phyloP scores from a whole-genome alignment of 2,888 invertebrate genomes.

The Sylvicola fuscatus region DNA sequence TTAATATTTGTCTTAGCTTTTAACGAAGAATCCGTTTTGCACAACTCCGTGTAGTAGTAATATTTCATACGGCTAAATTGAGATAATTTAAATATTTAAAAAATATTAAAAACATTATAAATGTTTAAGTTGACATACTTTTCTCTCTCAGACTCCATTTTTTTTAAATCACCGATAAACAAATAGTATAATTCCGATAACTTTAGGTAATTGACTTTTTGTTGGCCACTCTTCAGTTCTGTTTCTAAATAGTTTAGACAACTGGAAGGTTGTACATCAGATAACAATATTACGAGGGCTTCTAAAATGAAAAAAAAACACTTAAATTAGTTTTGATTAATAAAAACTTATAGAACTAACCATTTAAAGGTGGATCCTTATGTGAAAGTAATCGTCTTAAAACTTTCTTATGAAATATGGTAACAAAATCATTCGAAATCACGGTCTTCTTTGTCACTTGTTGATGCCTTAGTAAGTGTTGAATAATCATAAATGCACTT shows the following conservation, averaged over 20 bases:
- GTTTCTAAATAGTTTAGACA: conserved; percentile 15
- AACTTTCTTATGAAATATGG: conserved; percentile 16
- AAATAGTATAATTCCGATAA: conserved; percentile 22
- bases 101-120: not conserved
- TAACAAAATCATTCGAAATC: conserved; percentile 14
- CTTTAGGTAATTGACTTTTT: conserved; percentile 19
- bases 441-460: conserved; percentile 12
- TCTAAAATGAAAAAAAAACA: not conserved
- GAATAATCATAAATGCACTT: conserved; percentile 19
- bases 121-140: conserved; percentile 6
- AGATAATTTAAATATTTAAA: not conserved
- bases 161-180: conserved; percentile 14
- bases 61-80: conserved; percentile 19
- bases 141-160: conserved; percentile 14
- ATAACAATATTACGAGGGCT: conserved; percentile 13
- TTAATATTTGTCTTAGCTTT: conserved; percentile 19
- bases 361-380: conserved; percentile 19
- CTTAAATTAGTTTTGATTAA: conserved; percentile 3
- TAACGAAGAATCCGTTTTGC: conserved; percentile 19
- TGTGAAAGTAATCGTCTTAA: conserved; percentile 18
- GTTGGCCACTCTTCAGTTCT: conserved; percentile 19
- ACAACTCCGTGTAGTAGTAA: conserved; percentile 22
- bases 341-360: conserved; percentile 9
- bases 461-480: conserved; percentile 18
- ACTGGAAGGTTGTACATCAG: conserved; percentile 13